Conservation (phyloP, 2,797 vertebrate genomes). For the Paramormyrops hopkinsi region DNA sequence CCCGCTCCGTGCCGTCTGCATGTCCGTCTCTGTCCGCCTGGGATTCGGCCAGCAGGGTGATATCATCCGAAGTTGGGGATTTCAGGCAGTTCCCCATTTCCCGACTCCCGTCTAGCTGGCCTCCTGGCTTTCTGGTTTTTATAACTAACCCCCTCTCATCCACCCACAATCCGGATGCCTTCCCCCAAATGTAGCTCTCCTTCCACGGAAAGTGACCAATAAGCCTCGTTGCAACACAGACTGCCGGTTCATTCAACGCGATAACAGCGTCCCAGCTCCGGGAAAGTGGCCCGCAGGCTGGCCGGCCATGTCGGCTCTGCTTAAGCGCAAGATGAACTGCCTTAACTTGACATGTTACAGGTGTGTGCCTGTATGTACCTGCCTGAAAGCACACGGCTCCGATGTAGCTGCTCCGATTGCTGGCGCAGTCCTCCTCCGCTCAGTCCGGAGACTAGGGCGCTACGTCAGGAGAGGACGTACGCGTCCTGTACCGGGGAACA, state of each 20-base stretch:
- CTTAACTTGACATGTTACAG: not conserved
- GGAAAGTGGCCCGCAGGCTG: not conserved
- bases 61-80: slow-evolving; percentile 92
- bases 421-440: not conserved
- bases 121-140: slow-evolving; percentile 23
- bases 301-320: not conserved
- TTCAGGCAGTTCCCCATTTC: slow-evolving; percentile 97
- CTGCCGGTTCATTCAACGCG: slow-evolving; percentile 47
- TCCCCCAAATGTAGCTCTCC: slow-evolving; percentile 6
- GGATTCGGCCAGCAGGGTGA: slow-evolving; percentile 91
- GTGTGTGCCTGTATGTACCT: not conserved
- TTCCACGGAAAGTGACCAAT: slow-evolving; percentile 26
- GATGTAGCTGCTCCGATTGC: not conserved
- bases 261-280: slow-evolving; percentile 51
- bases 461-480: not conserved
- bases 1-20: slow-evolving; percentile 80
- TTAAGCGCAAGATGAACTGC: not conserved
- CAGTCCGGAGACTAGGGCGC: not conserved
- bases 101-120: slow-evolving; percentile 15
- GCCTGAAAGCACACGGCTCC: not conserved
- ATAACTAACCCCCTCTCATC: not conserved
- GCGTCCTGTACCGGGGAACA: not conserved
- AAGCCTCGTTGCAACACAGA: slow-evolving; percentile 25
- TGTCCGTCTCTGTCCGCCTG: slow-evolving; percentile 92
- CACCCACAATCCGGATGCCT: not conserved